These are phyloP conservation scores for Melanotaenia maccullochi DNA, from an alignment of 2,797 vertebrate genomes.

Conservation along the genomic window DNA sequence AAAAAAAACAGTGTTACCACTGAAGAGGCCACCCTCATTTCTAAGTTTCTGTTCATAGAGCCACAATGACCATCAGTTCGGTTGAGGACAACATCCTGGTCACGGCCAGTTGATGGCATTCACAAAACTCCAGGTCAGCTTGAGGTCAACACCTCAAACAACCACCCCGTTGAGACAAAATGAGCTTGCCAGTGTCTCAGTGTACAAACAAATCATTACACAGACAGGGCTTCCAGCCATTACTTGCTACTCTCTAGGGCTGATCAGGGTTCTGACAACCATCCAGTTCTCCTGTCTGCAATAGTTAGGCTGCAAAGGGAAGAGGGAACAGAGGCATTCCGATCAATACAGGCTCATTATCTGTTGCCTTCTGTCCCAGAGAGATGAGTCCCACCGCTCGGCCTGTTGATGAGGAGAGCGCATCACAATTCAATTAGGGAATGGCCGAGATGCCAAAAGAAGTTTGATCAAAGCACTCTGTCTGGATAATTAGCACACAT, in stretches of 20 bases:
- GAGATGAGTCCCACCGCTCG: constrained; percentile 65
- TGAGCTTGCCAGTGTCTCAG: constrained; percentile 44
- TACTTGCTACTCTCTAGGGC: constrained; percentile 52
- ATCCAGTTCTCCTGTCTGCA: constrained; percentile 63
- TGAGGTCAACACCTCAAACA: constrained; percentile 59
- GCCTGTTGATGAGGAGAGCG: constrained; percentile 72
- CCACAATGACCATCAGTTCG: constrained; percentile 29
- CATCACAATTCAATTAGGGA: constrained; percentile 76
- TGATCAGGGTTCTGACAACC: constrained; percentile 63
- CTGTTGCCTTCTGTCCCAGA: constrained; percentile 70
- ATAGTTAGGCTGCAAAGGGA: constrained; percentile 59
- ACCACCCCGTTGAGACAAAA: constrained; percentile 43
- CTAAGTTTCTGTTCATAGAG: constrained; percentile 47
- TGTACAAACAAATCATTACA: constrained; percentile 70
- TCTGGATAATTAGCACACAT: constrained; percentile 68
- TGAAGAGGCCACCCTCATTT: constrained; percentile 60
- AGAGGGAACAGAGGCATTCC: constrained; percentile 57
- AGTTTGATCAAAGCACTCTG: constrained; percentile 77
- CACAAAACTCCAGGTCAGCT: constrained; percentile 53
- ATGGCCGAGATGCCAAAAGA: constrained; percentile 70
- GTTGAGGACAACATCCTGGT: constrained; percentile 34
- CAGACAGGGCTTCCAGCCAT: constrained; percentile 60
- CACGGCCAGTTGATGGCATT: constrained; percentile 35
- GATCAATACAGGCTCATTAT: constrained; percentile 82
- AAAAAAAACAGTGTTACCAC: constrained; percentile 51